These are phyloP conservation scores for Cryptocephalus primarius DNA, from an alignment of 2,888 invertebrate genomes.

Conservation along the genomic window DNA sequence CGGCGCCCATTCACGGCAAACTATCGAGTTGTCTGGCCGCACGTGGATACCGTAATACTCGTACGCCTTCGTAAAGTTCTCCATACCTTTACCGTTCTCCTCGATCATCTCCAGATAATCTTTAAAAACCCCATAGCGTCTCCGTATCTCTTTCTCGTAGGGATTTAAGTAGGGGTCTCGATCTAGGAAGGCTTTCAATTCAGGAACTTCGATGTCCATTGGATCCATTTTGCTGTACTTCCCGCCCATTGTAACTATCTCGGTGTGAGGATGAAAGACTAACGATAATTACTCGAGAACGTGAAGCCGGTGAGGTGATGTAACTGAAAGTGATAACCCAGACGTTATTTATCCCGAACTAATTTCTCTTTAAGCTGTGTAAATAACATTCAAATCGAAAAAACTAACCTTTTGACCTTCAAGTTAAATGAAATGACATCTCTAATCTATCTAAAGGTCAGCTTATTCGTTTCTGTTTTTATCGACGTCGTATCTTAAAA, in stretches of 20 bases:
- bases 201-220: slow-evolving; percentile 68
- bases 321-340: no score
- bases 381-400: no score
- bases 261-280: no score
- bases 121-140: slow-evolving; percentile 76
- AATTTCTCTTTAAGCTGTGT: no score
- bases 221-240: slow-evolving; percentile 68
- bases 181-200: slow-evolving; percentile 64
- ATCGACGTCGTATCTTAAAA: no score
- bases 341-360: no score
- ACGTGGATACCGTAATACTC: slow-evolving; percentile 81
- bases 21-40: slow-evolving; percentile 73
- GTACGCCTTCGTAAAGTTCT: slow-evolving; percentile 79
- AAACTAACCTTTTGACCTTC: no score
- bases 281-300: no score
- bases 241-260: slow-evolving; percentile 48
- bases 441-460: no score
- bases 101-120: slow-evolving; percentile 67
- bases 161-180: slow-evolving; percentile 77
- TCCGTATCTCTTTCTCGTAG: slow-evolving; percentile 78
- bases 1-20: slow-evolving; percentile 94
- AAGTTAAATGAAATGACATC: no score
- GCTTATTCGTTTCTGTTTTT: no score
- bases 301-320: no score
- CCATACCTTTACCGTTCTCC: slow-evolving; percentile 69